A percentile compares a stretch with the other conserved stretches of the same genome.
These are phyloP conservation scores for Rhineura floridana DNA, from an alignment of 2,113 vertebrate species.

Conservation along the genomic window DNA sequence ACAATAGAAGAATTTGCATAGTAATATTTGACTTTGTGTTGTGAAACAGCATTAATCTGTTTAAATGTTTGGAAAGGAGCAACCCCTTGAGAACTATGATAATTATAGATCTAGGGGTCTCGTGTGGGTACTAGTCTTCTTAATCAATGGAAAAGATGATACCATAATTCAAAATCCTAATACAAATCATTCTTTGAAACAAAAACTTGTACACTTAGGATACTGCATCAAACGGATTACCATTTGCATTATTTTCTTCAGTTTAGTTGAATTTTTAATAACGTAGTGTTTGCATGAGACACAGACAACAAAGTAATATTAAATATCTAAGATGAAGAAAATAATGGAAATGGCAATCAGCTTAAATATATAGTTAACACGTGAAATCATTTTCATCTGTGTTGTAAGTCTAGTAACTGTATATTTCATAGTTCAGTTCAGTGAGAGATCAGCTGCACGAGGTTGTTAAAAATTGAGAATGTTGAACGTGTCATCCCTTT, in stretches of 20 bases:
- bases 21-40: neutral
- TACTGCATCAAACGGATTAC: neutral
- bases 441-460: neutral
- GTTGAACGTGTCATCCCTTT: too few species aligned
- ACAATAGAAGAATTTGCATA: conserved; percentile 3
- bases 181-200: neutral
- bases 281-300: neutral
- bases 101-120: neutral
- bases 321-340: neutral
- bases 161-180: neutral
- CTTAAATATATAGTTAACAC: neutral
- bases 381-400: neutral
- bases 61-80: conserved; percentile 1
- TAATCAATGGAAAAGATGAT: neutral
- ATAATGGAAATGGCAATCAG: neutral
- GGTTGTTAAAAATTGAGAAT: neutral
- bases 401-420: neutral
- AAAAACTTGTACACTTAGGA: fast-evolving
- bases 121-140: too few species aligned
- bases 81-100: neutral
- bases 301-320: neutral
- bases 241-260: neutral
- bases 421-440: neutral
- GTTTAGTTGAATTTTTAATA: neutral
- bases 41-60: neutral